Conservation (phyloP, 2,797 vertebrate genomes). For the Schizopygopsis malacanthus region DNA sequence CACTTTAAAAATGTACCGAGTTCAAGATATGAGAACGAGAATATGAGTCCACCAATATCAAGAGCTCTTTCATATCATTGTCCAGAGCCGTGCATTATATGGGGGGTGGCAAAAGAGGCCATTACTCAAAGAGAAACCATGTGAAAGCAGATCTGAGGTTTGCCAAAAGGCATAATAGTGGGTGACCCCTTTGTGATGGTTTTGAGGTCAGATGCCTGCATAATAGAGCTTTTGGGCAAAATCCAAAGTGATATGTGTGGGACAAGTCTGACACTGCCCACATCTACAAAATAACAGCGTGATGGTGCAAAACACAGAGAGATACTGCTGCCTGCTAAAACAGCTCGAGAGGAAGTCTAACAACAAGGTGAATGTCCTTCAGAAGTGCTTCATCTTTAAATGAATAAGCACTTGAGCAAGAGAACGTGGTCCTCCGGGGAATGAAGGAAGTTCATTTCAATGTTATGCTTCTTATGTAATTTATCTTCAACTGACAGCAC, state of each 20-base stretch:
- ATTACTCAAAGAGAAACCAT: neutral
- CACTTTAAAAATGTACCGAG: neutral
- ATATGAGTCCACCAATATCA: neutral
- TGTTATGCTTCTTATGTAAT: neutral
- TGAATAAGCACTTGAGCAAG: neutral
- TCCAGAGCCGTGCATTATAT: neutral
- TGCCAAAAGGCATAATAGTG: conserved; percentile 12
- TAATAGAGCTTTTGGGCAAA: conserved; percentile 9
- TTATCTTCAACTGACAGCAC: neutral
- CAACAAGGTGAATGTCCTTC: neutral
- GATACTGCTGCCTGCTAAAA: neutral
- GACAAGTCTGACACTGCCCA: neutral
- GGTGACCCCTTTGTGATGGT: conserved; percentile 25
- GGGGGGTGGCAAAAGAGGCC: neutral
- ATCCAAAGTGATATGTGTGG: conserved; percentile 6
- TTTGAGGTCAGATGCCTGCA: neutral
- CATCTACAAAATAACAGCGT: neutral
- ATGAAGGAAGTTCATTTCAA: conserved; percentile 2
- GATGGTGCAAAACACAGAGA: no score
- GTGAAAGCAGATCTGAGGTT: neutral
- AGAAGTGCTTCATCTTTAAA: neutral
- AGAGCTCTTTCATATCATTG: conserved; percentile 10
- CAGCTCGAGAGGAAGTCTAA: neutral
- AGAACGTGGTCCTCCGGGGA: neutral
- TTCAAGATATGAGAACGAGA: neutral